Evolutionary conservation across 2,797 vertebrate genomes (phyloP).

Genomic region (Falco berigora): DNA sequence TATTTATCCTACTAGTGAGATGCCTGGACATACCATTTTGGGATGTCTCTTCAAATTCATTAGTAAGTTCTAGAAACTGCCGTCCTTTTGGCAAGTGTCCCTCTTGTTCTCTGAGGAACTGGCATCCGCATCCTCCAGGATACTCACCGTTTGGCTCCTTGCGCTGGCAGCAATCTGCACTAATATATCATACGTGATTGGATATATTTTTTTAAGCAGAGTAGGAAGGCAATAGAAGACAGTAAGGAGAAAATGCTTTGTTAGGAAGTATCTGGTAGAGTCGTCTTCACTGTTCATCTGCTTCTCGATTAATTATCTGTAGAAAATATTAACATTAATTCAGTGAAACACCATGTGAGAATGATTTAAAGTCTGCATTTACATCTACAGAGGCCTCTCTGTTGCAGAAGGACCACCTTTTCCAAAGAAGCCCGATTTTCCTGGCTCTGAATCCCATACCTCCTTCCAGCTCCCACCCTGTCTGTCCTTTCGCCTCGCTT

Average conservation of each 20-base stretch:
- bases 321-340: not conserved
- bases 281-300: not conserved
- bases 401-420: not conserved
- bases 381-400: not conserved
- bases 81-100: not conserved
- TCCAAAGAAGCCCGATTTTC: not conserved
- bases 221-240: not conserved
- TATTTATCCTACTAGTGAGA: not conserved
- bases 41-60: not conserved
- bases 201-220: not conserved
- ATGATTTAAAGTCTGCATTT: not conserved
- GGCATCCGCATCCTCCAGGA: not conserved
- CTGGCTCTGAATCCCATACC: not conserved
- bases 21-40: not conserved
- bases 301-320: not conserved
- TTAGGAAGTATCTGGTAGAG: not conserved
- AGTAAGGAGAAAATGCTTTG: not conserved
- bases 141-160: not conserved
- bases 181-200: not conserved
- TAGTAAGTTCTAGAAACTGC: not conserved
- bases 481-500: not conserved
- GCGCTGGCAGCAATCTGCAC: not conserved
- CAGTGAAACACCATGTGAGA: not conserved
- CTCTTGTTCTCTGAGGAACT: not conserved
- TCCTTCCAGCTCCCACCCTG: not conserved